phyloP scores from a whole-genome alignment of 2,797 vertebrate species.

The Leuciscus waleckii region DNA sequence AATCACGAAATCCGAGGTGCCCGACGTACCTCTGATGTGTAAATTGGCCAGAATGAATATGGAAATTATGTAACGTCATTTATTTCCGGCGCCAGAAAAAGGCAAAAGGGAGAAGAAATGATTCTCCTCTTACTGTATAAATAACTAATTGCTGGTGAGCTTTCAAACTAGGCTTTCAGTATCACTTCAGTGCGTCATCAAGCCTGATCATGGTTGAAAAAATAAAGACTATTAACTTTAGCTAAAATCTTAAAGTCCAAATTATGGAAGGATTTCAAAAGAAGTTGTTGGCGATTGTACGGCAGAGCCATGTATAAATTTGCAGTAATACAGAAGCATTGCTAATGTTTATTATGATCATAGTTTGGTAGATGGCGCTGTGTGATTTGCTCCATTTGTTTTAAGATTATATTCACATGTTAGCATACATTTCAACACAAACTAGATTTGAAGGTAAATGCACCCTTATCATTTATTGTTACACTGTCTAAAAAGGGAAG shows the following conservation, averaged over 20 bases:
- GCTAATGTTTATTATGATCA: background rate
- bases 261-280: background rate
- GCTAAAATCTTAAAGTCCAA: background rate
- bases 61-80: background rate
- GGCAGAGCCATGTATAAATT: background rate
- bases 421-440: background rate
- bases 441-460: background rate
- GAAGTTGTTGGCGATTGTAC: background rate
- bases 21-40: slow-evolving; percentile 2
- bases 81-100: background rate
- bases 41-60: slow-evolving; percentile 3
- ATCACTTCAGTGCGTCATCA: background rate
- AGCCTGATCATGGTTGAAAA: background rate
- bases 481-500: background rate
- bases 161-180: background rate
- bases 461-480: background rate
- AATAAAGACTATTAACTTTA: background rate
- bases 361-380: background rate
- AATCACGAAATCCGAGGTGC: background rate
- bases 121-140: background rate
- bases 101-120: background rate
- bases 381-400: background rate
- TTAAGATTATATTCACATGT: background rate
- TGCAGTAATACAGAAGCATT: background rate
- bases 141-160: slow-evolving; percentile 4